Conservation (phyloP, 1,140 invertebrate species). For the Ips nitidus region DNA sequence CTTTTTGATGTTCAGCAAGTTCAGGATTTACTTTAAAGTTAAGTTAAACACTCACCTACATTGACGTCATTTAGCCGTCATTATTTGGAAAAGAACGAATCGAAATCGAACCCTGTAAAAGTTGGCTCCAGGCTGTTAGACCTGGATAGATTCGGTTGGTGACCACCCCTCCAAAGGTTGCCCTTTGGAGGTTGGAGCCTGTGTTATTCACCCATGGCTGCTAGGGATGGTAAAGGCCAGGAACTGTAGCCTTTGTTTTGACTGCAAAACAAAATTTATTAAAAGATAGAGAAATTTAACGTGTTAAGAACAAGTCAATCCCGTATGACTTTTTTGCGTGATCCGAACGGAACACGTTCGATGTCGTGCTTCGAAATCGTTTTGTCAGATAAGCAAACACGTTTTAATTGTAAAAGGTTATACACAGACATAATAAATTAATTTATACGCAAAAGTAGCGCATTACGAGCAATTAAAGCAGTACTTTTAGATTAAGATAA, state of each 20-base stretch:
- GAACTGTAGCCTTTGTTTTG: slow-evolving; percentile 56
- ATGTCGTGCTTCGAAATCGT: not conserved
- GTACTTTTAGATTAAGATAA: not conserved
- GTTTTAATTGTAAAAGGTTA: not conserved
- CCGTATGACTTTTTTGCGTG: not conserved
- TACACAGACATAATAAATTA: not conserved
- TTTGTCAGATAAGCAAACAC: not conserved
- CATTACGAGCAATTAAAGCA: not conserved
- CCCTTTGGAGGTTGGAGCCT: slow-evolving; percentile 46
- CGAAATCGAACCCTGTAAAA: slow-evolving; percentile 50
- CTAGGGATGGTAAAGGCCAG: slow-evolving; percentile 59
- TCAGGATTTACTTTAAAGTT: too few relatives aligned
- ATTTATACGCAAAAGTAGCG: not conserved
- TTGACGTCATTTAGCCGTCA: too few relatives aligned
- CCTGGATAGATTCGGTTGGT: slow-evolving; percentile 32
- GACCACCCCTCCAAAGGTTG: slow-evolving; percentile 43
- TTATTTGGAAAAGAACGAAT: slow-evolving; percentile 46
- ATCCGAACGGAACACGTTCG: not conserved
- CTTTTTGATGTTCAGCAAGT: too few relatives aligned
- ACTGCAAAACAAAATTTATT: slow-evolving; percentile 45
- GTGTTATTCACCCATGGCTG: slow-evolving; percentile 59
- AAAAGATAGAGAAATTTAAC: not conserved
- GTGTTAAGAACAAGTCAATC: too few relatives aligned
- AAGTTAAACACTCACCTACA: too few relatives aligned
- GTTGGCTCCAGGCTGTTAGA: slow-evolving; percentile 36